These are phyloP conservation scores for Aphyosemion australe DNA, from an alignment of 2,113 vertebrate genomes.

Conservation along the genomic window DNA sequence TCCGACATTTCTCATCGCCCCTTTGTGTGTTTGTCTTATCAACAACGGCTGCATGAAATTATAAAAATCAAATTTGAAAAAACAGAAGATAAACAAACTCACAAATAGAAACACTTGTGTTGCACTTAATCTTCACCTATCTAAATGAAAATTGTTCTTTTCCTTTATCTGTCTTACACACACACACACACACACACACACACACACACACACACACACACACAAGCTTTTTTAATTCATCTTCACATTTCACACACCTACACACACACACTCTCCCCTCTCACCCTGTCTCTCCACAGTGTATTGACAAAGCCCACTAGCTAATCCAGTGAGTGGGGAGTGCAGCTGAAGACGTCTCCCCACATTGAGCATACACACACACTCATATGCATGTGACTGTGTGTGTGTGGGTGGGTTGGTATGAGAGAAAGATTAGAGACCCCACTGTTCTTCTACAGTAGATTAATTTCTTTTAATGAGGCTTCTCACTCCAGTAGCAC, in stretches of 20 bases:
- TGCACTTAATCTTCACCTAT: slow-evolving; percentile 18
- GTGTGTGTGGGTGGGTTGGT: slow-evolving; percentile 5
- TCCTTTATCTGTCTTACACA: neutral
- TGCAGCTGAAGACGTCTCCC: slow-evolving; percentile 49
- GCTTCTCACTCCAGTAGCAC: slow-evolving; percentile 33
- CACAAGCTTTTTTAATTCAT: slow-evolving; percentile 1
- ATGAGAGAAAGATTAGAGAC: slow-evolving; percentile 38
- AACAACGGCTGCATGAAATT: slow-evolving; percentile 33
- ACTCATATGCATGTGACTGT: neutral
- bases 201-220: slow-evolving; percentile 4
- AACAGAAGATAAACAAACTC: neutral
- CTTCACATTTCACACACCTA: slow-evolving; percentile 8
- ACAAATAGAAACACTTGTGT: neutral
- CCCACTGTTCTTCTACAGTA: slow-evolving; percentile 41
- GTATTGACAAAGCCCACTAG: slow-evolving; percentile 58
- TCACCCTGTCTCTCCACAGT: slow-evolving; percentile 28
- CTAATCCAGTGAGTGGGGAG: slow-evolving; percentile 67
- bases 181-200: slow-evolving; percentile 6
- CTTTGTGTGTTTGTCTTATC: slow-evolving; percentile 30
- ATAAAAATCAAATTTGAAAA: slow-evolving; percentile 43
- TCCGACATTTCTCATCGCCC: slow-evolving; percentile 21
- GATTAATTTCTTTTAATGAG: slow-evolving; percentile 54
- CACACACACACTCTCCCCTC: slow-evolving; percentile 9
- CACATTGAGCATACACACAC: slow-evolving; percentile 26
- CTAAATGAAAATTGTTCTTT: slow-evolving; percentile 23